Evolutionary conservation across 2,797 vertebrate genomes (phyloP).

Genomic region (Etheostoma nigrum): DNA sequence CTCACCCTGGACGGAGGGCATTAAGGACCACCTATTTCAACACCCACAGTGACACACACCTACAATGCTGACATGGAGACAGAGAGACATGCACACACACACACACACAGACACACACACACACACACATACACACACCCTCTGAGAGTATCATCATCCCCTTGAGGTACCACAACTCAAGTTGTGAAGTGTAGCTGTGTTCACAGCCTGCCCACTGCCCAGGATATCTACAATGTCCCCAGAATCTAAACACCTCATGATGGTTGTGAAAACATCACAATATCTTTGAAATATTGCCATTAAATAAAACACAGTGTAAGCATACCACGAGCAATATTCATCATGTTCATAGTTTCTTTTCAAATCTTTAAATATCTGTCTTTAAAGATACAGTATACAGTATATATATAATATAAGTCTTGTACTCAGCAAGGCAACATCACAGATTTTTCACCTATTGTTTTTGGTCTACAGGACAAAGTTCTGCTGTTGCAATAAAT

Average conservation of each 20-base stretch:
- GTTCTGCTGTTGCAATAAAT: too few relatives aligned
- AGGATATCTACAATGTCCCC: constrained; percentile 16
- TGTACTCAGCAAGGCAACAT: not conserved
- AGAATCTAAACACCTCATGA: constrained; percentile 2
- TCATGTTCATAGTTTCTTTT: not conserved
- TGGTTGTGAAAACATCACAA: constrained; percentile 3
- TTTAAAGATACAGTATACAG: too few relatives aligned
- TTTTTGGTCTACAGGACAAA: too few relatives aligned
- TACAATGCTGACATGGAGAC: not conserved
- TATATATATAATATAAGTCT: not conserved
- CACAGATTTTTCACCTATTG: not conserved
- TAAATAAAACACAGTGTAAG: constrained; percentile 1
- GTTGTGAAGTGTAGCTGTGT: not conserved
- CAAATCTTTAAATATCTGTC: not conserved
- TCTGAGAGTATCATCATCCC: constrained; percentile 6
- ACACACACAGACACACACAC: constrained; percentile 10
- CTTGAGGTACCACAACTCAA: constrained; percentile 2
- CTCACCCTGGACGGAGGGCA: constrained; percentile 47
- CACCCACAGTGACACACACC: constrained; percentile 14
- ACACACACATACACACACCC: not conserved
- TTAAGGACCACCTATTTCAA: constrained; percentile 27
- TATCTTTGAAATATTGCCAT: not conserved
- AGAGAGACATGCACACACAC: not conserved
- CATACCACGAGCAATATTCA: not conserved
- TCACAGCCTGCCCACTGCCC: constrained; percentile 10